phyloP scores from a whole-genome alignment of 2,113 vertebrate species.

The Chaetodon auriga region DNA sequence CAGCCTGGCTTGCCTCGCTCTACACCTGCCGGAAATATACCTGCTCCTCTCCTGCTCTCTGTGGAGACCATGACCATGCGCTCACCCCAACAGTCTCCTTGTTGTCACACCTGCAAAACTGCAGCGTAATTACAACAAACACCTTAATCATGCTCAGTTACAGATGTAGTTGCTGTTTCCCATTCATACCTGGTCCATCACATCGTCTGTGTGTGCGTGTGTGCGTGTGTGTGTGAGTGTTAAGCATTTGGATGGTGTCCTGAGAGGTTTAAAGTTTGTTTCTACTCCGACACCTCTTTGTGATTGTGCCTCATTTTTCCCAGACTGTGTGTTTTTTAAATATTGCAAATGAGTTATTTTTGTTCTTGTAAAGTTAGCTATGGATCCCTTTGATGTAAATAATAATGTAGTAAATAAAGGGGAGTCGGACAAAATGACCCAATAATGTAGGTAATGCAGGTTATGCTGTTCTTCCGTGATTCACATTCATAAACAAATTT shows the following conservation, averaged over 20 bases:
- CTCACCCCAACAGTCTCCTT: neutral
- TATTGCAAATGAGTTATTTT: constrained; percentile 38
- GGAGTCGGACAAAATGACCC: neutral
- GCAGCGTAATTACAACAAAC: constrained; percentile 7
- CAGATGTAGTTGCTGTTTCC: constrained; percentile 47
- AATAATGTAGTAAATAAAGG: constrained; percentile 64
- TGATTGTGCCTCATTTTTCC: constrained; percentile 46
- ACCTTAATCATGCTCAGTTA: neutral
- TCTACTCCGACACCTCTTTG: constrained; percentile 15
- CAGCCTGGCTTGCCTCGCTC: constrained; percentile 16
- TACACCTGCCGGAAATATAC: constrained; percentile 1
- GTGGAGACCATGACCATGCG: neutral
- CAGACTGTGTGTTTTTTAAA: constrained; percentile 47
- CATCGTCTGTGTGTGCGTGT: neutral
- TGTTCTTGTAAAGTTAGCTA: constrained; percentile 47
- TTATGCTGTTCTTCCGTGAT: neutral
- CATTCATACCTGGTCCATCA: neutral
- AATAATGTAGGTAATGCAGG: neutral
- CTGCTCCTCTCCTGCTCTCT: neutral
- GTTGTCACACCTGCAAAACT: neutral
- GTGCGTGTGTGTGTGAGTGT: constrained; percentile 1
- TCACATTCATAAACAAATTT: too few species aligned
- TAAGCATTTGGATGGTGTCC: constrained; percentile 18
- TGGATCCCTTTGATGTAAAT: constrained; percentile 62
- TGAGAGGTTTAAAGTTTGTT: constrained; percentile 43